Percentiles rank a stretch among this genome's conserved stretches.
These are phyloP conservation scores for Sinocyclocheilus rhinocerous DNA, from an alignment of 2,113 vertebrate genomes.

Conservation along the genomic window DNA sequence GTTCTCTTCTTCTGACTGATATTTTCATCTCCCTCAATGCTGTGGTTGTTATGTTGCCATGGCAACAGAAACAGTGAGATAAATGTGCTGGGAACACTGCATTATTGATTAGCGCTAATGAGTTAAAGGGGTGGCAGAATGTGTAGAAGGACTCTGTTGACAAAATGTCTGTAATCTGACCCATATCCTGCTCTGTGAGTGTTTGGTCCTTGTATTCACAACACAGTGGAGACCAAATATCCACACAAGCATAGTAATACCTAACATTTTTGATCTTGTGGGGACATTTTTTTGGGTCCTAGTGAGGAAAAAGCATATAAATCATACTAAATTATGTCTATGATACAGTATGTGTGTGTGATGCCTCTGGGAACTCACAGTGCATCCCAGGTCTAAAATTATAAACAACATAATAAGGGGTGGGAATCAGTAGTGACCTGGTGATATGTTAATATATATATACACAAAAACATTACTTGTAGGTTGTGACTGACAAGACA, in stretches of 20 bases:
- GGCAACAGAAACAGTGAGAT: neutral
- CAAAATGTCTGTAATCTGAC: neutral
- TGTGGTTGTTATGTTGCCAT: conserved; percentile 1
- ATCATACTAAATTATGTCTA: too few species aligned
- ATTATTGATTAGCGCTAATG: conserved; percentile 35
- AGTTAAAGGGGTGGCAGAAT: conserved; percentile 17
- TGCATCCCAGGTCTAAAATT: neutral
- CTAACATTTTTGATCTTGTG: too few species aligned
- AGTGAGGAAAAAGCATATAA: too few species aligned
- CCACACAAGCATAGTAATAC: too few species aligned
- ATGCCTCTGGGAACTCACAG: neutral
- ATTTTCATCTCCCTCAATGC: neutral
- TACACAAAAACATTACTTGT: too few species aligned
- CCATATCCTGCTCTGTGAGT: neutral
- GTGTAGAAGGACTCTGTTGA: conserved; percentile 20
- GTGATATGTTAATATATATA: neutral
- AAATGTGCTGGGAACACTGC: neutral
- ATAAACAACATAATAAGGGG: neutral
- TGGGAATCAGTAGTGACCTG: neutral
- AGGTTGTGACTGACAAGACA: neutral
- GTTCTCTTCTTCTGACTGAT: neutral
- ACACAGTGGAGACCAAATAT: too few species aligned
- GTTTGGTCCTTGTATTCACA: neutral
- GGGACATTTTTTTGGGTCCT: too few species aligned
- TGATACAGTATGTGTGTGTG: neutral